These are phyloP conservation scores for Calliopum simillimum DNA, from an alignment of 2,888 invertebrate species.

Conservation along the genomic window DNA sequence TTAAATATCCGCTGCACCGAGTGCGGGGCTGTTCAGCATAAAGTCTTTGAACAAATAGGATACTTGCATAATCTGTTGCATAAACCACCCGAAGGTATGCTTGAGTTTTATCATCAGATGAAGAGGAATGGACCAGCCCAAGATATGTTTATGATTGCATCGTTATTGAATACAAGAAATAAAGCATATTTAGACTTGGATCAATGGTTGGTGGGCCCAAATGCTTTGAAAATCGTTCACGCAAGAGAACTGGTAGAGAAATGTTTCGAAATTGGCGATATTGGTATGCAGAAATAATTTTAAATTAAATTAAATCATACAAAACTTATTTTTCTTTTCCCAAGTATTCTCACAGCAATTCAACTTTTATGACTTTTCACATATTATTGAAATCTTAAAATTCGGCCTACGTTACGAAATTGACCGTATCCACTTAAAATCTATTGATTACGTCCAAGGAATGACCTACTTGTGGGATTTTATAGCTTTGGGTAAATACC, in stretches of 20 bases:
- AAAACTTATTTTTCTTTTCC: no score
- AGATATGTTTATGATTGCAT: no score
- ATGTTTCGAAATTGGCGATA: slow-evolving; percentile 42
- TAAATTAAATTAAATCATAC: slow-evolving; percentile 37
- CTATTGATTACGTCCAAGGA: slow-evolving; percentile 48
- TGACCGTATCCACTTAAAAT: slow-evolving; percentile 34
- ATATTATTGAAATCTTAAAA: slow-evolving; percentile 46
- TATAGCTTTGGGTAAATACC: slow-evolving; percentile 49
- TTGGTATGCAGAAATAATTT: slow-evolving; percentile 47
- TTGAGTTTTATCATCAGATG: no score
- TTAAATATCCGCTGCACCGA: slow-evolving; percentile 37
- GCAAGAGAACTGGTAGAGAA: slow-evolving; percentile 39
- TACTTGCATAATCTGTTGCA: no score
- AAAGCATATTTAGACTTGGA: slow-evolving; percentile 36
- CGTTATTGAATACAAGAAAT: background rate
- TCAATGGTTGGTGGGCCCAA: slow-evolving; percentile 47
- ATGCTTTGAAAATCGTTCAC: slow-evolving; percentile 48
- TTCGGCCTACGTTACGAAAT: slow-evolving; percentile 42
- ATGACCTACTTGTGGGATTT: slow-evolving; percentile 54
- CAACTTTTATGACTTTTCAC: slow-evolving; percentile 44
- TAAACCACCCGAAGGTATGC: no score
- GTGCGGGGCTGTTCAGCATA: no score
- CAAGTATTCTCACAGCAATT: slow-evolving; percentile 23
- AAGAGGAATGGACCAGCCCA: no score
- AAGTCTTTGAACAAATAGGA: no score